These are phyloP conservation scores for Mythimna pallens DNA, from an alignment of 2,888 invertebrate genomes.

Conservation along the genomic window DNA sequence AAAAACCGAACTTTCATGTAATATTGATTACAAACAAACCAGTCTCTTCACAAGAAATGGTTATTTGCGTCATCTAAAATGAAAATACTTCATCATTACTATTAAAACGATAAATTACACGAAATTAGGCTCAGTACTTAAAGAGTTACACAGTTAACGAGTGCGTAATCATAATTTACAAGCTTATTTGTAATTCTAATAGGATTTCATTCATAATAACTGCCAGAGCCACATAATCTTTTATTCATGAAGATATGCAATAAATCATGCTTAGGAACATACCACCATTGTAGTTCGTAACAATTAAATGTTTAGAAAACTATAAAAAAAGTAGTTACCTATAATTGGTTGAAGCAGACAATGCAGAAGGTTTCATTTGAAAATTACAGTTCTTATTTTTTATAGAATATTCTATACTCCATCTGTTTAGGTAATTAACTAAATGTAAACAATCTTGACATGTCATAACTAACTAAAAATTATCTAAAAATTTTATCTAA, in stretches of 20 bases:
- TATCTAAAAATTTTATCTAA: too few species aligned
- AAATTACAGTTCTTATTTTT: neutral
- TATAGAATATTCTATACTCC: too few species aligned
- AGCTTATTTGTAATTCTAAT: slow-evolving; percentile 59
- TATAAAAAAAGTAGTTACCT: neutral
- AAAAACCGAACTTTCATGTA: neutral
- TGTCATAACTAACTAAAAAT: too few species aligned
- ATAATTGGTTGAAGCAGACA: slow-evolving; percentile 10
- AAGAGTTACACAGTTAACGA: neutral
- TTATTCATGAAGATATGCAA: slow-evolving; percentile 41
- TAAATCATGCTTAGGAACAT: neutral
- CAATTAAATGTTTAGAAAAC: slow-evolving; percentile 10
- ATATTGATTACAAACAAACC: neutral
- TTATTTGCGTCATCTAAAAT: neutral
- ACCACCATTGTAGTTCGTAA: slow-evolving; percentile 14
- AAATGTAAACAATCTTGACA: too few species aligned
- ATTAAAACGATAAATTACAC: neutral
- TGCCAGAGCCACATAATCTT: slow-evolving; percentile 7
- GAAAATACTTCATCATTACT: neutral
- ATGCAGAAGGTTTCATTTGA: neutral
- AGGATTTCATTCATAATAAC: slow-evolving; percentile 28
- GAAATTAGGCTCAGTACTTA: neutral
- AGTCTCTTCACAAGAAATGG: neutral
- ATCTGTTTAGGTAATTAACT: too few species aligned
- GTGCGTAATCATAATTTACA: slow-evolving; percentile 33